These are phyloP conservation scores for Hemistola chrysoprasaria DNA, from an alignment of 2,888 invertebrate genomes.

Conservation along the genomic window DNA sequence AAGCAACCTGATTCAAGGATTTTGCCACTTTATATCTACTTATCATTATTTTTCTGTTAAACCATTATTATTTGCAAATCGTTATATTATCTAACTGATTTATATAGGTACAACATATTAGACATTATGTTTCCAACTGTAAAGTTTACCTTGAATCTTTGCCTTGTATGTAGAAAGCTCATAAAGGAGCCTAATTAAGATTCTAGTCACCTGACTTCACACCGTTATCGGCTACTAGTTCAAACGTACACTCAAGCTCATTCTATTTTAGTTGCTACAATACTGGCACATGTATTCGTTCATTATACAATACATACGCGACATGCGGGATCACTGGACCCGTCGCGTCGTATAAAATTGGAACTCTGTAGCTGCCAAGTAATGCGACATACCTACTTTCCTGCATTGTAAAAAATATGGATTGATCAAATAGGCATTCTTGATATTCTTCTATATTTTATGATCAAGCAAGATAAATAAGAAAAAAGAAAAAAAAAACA, in stretches of 20 bases:
- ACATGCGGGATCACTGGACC: constrained; percentile 24
- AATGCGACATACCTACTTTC: constrained; percentile 29
- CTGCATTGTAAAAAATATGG: neutral
- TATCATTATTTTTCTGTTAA: neutral
- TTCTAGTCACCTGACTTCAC: constrained; percentile 41
- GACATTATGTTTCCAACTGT: too few relatives aligned
- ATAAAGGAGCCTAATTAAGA: constrained; percentile 4
- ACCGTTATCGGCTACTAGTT: constrained; percentile 15
- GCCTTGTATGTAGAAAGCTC: too few relatives aligned
- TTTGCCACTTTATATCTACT: constrained; percentile 12
- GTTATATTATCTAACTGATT: too few relatives aligned
- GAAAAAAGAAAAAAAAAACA: too few relatives aligned
- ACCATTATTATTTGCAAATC: too few relatives aligned
- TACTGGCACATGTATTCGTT: constrained; percentile 38
- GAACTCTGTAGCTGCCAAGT: constrained; percentile 59
- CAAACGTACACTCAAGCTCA: constrained; percentile 55
- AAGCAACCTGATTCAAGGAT: constrained; percentile 40
- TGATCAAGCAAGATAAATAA: too few relatives aligned
- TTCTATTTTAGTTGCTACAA: constrained; percentile 68
- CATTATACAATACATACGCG: constrained; percentile 33
- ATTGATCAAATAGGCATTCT: too few relatives aligned
- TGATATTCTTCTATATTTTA: too few relatives aligned
- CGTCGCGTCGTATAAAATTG: constrained; percentile 50
- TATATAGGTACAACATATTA: too few relatives aligned
- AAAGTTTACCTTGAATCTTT: too few relatives aligned